Evolutionary conservation across 1,140 invertebrate genomes (phyloP).

Genomic region (Oncopodura yosiiana): DNA sequence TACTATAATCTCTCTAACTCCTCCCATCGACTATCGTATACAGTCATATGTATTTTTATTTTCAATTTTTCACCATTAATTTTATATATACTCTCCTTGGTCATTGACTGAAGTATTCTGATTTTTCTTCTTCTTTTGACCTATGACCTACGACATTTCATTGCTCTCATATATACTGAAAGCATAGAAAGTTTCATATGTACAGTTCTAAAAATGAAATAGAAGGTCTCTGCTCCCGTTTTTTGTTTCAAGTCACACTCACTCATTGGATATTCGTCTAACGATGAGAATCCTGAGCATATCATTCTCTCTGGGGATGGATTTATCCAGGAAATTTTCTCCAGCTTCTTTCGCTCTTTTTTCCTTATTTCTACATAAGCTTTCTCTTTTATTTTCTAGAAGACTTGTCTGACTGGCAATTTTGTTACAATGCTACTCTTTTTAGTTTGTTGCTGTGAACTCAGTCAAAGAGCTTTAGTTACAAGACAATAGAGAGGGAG

Average conservation of each 20-base stretch:
- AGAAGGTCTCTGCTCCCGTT: conserved; percentile 16
- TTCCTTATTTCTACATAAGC: conserved; percentile 9
- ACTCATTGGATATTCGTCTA: conserved; percentile 32
- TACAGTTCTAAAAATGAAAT: conserved; percentile 3
- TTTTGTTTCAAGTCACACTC: conserved; percentile 31
- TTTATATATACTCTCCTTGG: no score
- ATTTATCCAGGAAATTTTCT: conserved; percentile 27
- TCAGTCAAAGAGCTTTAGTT: background rate
- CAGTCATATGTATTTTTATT: no score
- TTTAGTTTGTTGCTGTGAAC: no score
- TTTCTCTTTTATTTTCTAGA: conserved; percentile 8
- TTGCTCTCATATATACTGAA: no score
- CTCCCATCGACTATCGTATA: no score
- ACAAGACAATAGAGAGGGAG: background rate
- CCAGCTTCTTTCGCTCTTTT: conserved; percentile 12
- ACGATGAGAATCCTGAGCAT: conserved; percentile 27
- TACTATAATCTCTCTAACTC: no score
- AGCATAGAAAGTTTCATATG: background rate
- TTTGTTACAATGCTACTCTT: background rate
- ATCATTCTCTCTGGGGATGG: conserved; percentile 28
- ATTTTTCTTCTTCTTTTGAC: no score
- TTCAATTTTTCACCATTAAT: background rate
- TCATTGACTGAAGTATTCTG: no score
- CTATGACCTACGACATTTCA: no score
- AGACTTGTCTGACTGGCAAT: conserved; percentile 4